Evolutionary conservation across 2,113 vertebrate genomes (phyloP).

Genomic region (Cinclus cinclus): DNA sequence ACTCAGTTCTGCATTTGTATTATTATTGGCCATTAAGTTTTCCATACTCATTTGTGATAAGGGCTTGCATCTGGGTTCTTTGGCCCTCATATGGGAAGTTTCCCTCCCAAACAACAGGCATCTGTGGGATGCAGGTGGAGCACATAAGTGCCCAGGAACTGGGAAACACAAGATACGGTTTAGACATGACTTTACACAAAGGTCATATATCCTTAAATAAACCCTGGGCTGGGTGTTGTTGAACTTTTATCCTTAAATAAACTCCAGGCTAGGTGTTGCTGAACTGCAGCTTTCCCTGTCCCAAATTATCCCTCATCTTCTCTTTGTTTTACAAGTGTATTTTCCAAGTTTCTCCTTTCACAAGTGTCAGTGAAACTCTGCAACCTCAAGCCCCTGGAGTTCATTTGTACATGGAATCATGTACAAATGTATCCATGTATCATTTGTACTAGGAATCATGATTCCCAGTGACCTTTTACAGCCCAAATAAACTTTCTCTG

Average conservation of each 20-base stretch:
- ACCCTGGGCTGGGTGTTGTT: background rate
- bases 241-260: background rate
- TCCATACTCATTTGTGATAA: background rate
- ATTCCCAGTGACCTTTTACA: background rate
- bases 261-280: background rate
- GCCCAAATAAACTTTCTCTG: background rate
- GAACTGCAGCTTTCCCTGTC: background rate
- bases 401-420: fast-evolving
- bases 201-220: background rate
- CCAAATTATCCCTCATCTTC: background rate
- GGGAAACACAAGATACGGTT: background rate
- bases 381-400: fast-evolving
- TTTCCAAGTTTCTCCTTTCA: background rate
- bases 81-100: background rate
- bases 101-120: background rate
- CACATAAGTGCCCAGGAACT: background rate
- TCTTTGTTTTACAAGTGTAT: background rate
- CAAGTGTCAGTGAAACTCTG: background rate
- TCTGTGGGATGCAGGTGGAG: background rate
- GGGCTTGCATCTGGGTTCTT: background rate
- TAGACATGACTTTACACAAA: background rate
- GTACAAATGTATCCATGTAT: too few species aligned
- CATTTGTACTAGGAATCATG: too few species aligned
- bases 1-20: background rate
- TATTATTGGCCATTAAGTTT: background rate